phyloP scores from a whole-genome alignment of 2,113 vertebrate genomes.

The Takifugu bimaculatus region DNA sequence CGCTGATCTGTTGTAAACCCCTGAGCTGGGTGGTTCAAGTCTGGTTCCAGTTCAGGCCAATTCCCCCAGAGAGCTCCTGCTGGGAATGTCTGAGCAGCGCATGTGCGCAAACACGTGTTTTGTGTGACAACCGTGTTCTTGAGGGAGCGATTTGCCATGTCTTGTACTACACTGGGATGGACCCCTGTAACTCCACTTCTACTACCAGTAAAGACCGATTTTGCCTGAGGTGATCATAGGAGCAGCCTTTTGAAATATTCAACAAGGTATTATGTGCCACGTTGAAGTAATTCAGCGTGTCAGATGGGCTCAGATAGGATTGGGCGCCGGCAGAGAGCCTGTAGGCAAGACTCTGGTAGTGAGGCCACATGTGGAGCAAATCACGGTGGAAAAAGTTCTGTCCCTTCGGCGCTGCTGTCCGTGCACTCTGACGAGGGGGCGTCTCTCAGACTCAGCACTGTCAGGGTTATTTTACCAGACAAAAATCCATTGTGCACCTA shows the following conservation, averaged over 20 bases:
- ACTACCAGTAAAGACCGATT: slow-evolving; percentile 29
- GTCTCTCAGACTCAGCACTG: slow-evolving; percentile 59
- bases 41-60: neutral
- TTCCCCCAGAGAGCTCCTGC: neutral
- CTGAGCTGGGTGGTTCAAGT: neutral
- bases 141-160: slow-evolving; percentile 17
- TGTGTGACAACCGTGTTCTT: neutral
- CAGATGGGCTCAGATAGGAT: slow-evolving; percentile 21
- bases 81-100: neutral
- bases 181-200: slow-evolving; percentile 18
- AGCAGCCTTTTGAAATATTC: slow-evolving; percentile 60
- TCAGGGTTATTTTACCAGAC: slow-evolving; percentile 57
- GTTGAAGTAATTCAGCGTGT: slow-evolving; percentile 41
- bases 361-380: slow-evolving; percentile 26
- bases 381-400: slow-evolving; percentile 25
- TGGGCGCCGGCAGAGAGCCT: slow-evolving; percentile 19
- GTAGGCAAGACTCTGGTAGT: slow-evolving; percentile 17
- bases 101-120: neutral
- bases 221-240: slow-evolving; percentile 43
- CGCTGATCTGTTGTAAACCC: neutral
- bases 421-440: slow-evolving; percentile 24
- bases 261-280: slow-evolving; percentile 47
- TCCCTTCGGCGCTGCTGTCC: slow-evolving; percentile 29
- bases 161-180: slow-evolving; percentile 11
- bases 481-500: slow-evolving; percentile 70